Percentiles rank a stretch among this genome's conserved stretches.
Evolutionary conservation across 1,140 invertebrate genomes (phyloP).

Genomic region (Rhopalosiphum maidis): DNA sequence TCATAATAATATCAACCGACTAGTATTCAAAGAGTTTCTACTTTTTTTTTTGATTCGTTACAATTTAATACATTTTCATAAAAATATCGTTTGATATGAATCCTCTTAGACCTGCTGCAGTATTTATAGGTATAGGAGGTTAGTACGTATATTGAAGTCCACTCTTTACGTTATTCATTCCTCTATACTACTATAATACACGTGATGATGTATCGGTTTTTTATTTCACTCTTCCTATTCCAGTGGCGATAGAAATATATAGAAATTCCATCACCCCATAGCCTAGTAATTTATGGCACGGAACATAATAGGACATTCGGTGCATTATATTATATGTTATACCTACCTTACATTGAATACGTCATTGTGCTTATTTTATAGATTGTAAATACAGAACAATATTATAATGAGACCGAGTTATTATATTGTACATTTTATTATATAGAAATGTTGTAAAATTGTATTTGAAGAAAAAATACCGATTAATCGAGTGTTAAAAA

Average conservation of each 20-base stretch:
- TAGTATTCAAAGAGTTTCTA: neutral
- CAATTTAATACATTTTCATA: neutral
- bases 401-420: neutral
- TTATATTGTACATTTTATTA: neutral
- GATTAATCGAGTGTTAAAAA: neutral
- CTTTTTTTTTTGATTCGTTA: neutral
- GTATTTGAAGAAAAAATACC: neutral
- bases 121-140: too few relatives aligned
- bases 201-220: neutral
- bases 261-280: neutral
- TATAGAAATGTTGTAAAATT: neutral
- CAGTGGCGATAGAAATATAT: neutral
- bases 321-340: neutral
- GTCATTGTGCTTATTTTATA: conserved; percentile 21
- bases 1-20: neutral
- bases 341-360: neutral
- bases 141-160: neutral
- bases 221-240: neutral
- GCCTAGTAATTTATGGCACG: neutral
- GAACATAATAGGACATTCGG: neutral
- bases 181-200: too few relatives aligned
- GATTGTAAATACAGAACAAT: neutral
- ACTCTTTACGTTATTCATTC: neutral
- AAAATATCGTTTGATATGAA: neutral
- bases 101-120: too few relatives aligned